Evolutionary conservation across 2,797 vertebrate species (phyloP).

Genomic region (Neosilurus mollespiculum): DNA sequence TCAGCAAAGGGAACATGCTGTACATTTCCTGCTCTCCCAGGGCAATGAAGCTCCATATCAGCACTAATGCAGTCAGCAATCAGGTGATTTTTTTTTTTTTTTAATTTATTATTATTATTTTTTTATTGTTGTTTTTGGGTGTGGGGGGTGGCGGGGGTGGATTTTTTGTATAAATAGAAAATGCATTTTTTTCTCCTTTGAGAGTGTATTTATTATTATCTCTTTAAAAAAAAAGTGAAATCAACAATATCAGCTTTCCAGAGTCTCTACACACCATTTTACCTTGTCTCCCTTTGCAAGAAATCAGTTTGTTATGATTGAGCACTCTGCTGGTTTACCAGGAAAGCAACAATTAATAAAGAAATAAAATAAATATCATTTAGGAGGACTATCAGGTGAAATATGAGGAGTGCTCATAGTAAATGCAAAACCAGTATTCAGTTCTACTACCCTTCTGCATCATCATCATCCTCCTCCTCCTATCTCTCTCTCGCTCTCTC

Average conservation of each 20-base stretch:
- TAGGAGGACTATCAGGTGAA: slow-evolving; percentile 14
- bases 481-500: neutral
- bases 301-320: neutral
- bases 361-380: neutral
- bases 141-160: no score
- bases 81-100: slow-evolving; percentile 5
- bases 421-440: slow-evolving; percentile 13
- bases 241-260: neutral
- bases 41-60: slow-evolving; percentile 44
- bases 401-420: neutral
- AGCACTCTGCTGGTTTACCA: neutral
- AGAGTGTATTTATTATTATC: neutral
- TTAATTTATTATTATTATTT: no score
- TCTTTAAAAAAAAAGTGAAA: neutral
- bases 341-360: no score
- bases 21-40: slow-evolving; percentile 47
- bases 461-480: slow-evolving; percentile 19
- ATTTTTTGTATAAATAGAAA: slow-evolving; percentile 7
- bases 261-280: neutral
- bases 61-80: slow-evolving; percentile 34
- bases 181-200: neutral
- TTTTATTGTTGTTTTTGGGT: no score
- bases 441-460: slow-evolving; percentile 19
- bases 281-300: neutral
- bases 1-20: slow-evolving; percentile 45